Evolutionary conservation across 1,140 invertebrate species (phyloP).

Genomic region (Drosophila pruinosa): DNA sequence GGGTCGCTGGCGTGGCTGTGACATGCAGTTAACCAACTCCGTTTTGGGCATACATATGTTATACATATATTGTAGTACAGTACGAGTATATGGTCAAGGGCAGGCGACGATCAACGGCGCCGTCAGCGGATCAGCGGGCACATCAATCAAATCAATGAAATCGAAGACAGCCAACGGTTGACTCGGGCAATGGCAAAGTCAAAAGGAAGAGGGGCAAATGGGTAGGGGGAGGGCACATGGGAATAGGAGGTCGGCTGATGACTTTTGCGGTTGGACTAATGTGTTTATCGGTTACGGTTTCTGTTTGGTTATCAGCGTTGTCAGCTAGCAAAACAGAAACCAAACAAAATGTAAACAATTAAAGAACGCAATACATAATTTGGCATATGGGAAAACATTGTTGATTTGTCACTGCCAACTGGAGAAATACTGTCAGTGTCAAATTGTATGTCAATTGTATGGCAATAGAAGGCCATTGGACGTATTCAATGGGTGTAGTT

Average conservation of each 20-base stretch:
- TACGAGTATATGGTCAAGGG: conserved; percentile 66
- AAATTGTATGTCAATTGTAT: neutral
- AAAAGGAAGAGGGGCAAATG: neutral
- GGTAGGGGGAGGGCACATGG: neutral
- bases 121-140: conserved; percentile 69
- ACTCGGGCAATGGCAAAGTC: conserved; percentile 16
- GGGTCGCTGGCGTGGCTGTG: conserved; percentile 69
- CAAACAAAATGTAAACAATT: conserved; percentile 25
- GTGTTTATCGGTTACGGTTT: conserved; percentile 51
- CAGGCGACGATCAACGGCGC: conserved; percentile 38
- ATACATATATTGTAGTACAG: conserved; percentile 11
- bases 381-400: neutral
- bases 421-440: neutral
- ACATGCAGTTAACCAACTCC: conserved; percentile 39
- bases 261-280: conserved; percentile 57
- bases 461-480: neutral
- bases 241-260: conserved; percentile 38
- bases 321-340: conserved; percentile 26
- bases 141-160: conserved; percentile 77
- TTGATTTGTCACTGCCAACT: conserved; percentile 4
- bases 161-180: conserved; percentile 62
- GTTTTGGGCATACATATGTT: conserved; percentile 22
- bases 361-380: conserved; percentile 6
- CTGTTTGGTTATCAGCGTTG: conserved; percentile 31
- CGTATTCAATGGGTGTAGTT: neutral